Evolutionary conservation across 2,888 invertebrate genomes (phyloP).

Genomic region (Drosophila birchii): DNA sequence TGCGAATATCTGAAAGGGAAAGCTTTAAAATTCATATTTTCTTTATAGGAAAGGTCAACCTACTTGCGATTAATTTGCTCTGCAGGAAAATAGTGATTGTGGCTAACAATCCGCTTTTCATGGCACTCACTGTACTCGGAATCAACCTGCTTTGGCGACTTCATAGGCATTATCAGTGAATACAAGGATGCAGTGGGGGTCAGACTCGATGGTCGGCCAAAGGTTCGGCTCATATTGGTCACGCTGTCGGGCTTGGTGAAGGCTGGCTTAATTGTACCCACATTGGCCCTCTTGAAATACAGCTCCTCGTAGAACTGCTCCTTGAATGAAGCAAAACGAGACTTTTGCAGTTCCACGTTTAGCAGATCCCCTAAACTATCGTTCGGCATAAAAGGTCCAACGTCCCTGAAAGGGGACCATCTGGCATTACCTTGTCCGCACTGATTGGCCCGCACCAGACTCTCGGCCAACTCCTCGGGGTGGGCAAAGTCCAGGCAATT

Average conservation of each 20-base stretch:
- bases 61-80: constrained; percentile 78
- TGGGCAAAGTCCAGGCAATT: constrained; percentile 53
- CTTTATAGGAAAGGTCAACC: neutral
- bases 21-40: neutral
- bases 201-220: constrained; percentile 55
- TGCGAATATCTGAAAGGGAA: constrained; percentile 60
- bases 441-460: constrained; percentile 52
- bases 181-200: constrained; percentile 50
- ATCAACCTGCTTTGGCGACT: constrained; percentile 66
- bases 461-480: constrained; percentile 72
- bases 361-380: constrained; percentile 67
- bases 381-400: constrained; percentile 39
- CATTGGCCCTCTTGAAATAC: constrained; percentile 70
- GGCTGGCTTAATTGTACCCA: constrained; percentile 66
- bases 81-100: constrained; percentile 79
- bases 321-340: constrained; percentile 77
- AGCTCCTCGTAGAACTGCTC: constrained; percentile 81
- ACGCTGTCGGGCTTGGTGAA: constrained; percentile 74
- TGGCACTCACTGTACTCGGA: constrained; percentile 70
- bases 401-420: constrained; percentile 4
- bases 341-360: constrained; percentile 73
- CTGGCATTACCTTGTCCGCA: constrained; percentile 34
- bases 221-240: constrained; percentile 72
- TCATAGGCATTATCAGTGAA: constrained; percentile 69
- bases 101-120: constrained; percentile 78